Evolutionary conservation across 1,140 invertebrate genomes (phyloP), one percentile per base, ranked within the genome.

Genomic region (Neodiprion fabricii): DNA sequence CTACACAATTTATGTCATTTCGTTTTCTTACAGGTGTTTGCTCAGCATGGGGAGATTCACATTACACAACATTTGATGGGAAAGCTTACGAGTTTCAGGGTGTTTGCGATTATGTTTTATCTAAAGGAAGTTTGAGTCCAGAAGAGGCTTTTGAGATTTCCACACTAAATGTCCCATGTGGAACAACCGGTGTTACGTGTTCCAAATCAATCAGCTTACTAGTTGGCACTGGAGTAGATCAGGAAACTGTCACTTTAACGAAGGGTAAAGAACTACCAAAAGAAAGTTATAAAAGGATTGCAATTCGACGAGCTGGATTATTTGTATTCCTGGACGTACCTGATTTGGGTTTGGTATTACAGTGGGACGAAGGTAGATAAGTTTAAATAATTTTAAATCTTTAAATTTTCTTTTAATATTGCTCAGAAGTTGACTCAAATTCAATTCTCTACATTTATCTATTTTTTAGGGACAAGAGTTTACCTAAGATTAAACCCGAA

Each of bases 81-180:
- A 91, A 91, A n/a, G 87, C 91, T 9, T 97, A 92, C 83, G 94
- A 97, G 82, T 97, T 97, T 85, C 95, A 97, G 85, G 95, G 96
- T 48, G 91, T 93, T 67, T 98, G 96, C 83, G 93, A 95, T 74
- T 97, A 97, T 81, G 90, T 97, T 12, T 86, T 97, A 9, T 92
- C 93, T 1, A 96, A 96, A 85, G 94, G 94, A 14, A 86, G 79
- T 1, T 80, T 91, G 66, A 89, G 85, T 23, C 87, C 86, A 48
- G 87, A 90, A 23, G 93, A 95, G 76, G 89, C 89, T 0, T 96
- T 95, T 81, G 90, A 91, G 53, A 89, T 95, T 2, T 91, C 92
- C 10, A 93, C 95, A 11, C 88, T 95, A 89, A 95, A 95, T 82
- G 93, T 95, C 14, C 93, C 94, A 1, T 98, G 96, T 82, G 95